Evolutionary conservation across 2,888 invertebrate species (phyloP), one percentile per base, ranked within the genome.

Genomic region (Ochlodes sylvanus): DNA sequence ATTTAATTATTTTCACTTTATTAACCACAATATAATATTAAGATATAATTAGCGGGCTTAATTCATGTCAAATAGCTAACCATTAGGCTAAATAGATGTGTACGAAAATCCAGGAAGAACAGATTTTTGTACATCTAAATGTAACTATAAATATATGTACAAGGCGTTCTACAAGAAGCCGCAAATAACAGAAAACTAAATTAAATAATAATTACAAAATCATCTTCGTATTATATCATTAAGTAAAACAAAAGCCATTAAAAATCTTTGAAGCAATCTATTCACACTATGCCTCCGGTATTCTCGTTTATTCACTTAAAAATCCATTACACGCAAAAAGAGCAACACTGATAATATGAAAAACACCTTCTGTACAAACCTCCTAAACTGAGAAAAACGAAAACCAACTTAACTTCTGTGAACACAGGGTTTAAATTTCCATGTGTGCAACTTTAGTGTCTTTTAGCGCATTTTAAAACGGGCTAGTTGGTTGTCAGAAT

Each of bases 321-420:
- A 91, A 89, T 87, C 90, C 92, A 92, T 92, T 90, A 91, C 87
- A 88, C 83, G 79, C 81, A 87, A 88, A 90, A 88, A 89, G 82
- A 87, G 80, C 87, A 88, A 86, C 80, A 79, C 87, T 89, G 87
- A 90, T 90, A 90, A 91, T 88, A 88, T 87, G 82, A 86, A 83
- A 81, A 83, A 82, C 81, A 82, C 80, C 79, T 79, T 75, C 79
- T 75, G 75, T 78, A 69, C 66, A 68, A n/a, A 50, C 50, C 21
- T 50, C 47, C 47, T 47, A 47, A 12, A 44, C 9, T 17, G 2
- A 1, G 10, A n/a, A 70, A 55, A 7, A 0, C 0, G 14, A 79
- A 77, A 69, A 67, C 64, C 12, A 52, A 72, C 78, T 74, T 68
- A 82, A 77, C 54, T 0, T 0, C 1, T 1, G 2, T 0, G 0